A percentile compares a stretch with the other conserved stretches of the same genome.
These are phyloP conservation scores for Synanthedon tipuliformis DNA, from an alignment of 2,888 invertebrate genomes.

Conservation along the genomic window DNA sequence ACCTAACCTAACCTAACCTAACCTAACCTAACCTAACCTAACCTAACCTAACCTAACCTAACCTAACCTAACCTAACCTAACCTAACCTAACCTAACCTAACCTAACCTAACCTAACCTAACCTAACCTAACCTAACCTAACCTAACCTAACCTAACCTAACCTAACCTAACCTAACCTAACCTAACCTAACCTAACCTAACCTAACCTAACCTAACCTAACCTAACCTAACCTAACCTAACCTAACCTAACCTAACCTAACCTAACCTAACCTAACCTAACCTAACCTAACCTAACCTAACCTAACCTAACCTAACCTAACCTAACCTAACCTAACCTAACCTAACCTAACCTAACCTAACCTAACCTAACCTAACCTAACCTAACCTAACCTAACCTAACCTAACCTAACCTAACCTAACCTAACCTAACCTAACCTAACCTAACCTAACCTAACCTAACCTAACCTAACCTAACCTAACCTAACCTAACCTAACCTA, in stretches of 20 bases:
- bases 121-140: constrained; percentile 2
- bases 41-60: constrained; percentile 2
- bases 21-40: constrained; percentile 2
- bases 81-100: constrained; percentile 2
- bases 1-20: constrained; percentile 2
- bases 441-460: too few species aligned
- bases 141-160: constrained; percentile 2
- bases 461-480: too few species aligned
- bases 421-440: too few species aligned
- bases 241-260: constrained; percentile 2
- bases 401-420: too few species aligned
- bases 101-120: constrained; percentile 2
- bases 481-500: too few species aligned
- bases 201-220: constrained; percentile 2
- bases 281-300: constrained; percentile 2
- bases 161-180: constrained; percentile 2
- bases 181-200: constrained; percentile 2
- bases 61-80: constrained; percentile 2
- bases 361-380: constrained; percentile 2
- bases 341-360: constrained; percentile 2
- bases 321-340: constrained; percentile 2
- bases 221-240: constrained; percentile 2
- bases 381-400: too few species aligned
- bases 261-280: constrained; percentile 2
- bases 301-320: constrained; percentile 2